Conservation (phyloP, 2,888 invertebrate genomes). For the Entomobrya multifasciata region DNA sequence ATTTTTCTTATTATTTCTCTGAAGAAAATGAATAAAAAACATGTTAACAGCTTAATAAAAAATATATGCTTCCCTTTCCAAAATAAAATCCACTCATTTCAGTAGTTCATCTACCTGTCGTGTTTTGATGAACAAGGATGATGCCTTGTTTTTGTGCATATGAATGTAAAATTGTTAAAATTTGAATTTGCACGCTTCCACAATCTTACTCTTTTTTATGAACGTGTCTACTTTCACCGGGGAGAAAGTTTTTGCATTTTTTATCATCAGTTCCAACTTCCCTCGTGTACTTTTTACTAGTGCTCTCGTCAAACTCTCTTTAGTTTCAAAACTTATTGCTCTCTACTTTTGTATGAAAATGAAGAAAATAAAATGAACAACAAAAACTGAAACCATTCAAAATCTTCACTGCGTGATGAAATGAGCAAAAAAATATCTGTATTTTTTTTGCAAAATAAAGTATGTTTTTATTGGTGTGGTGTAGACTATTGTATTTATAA, state of each 20-base stretch:
- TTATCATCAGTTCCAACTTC: neutral
- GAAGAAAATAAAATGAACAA: slow-evolving; percentile 27
- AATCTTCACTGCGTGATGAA: neutral
- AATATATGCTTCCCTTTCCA: no score
- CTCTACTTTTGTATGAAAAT: neutral
- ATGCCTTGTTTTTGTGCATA: no score
- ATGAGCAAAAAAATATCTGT: neutral
- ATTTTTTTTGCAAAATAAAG: neutral
- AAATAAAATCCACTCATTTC: no score
- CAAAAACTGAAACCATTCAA: slow-evolving; percentile 4
- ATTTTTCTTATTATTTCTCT: no score
- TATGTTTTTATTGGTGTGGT: slow-evolving; percentile 24
- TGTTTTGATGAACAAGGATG: no score
- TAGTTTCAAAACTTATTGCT: neutral
- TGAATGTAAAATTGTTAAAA: no score
- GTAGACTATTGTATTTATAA: no score
- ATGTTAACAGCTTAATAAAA: no score
- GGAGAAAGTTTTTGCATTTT: slow-evolving; percentile 40
- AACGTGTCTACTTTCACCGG: neutral
- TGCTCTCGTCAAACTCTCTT: slow-evolving; percentile 26
- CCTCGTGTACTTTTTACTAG: no score
- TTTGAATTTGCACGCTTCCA: slow-evolving; percentile 56
- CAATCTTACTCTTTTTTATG: slow-evolving; percentile 36
- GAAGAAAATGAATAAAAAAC: no score
- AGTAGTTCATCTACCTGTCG: no score